Base-by-base conservation (phyloP, 2,113 vertebrate species). In the Paramisgurnus dabryanus region DNA sequence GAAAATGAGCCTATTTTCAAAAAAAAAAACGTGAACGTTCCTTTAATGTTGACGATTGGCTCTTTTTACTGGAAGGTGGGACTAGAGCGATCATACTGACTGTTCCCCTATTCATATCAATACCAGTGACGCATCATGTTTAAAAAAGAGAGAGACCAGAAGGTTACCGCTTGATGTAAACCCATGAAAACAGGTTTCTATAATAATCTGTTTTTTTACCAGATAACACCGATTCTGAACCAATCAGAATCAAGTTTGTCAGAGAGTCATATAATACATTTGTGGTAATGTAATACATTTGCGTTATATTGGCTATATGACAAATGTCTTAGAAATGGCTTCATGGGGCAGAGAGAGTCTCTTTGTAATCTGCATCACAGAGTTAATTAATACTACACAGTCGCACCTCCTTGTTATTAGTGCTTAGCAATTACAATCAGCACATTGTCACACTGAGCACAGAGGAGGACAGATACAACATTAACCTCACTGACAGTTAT, bases 351-450 rank as follows among this genome's bases (percentile, higher is more conserved):
- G 8, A 63, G 50, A 73, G 63, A 39, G 49, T 34, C 58, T 49
- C 74, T 75, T 73, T 83, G 67, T 80, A 80, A 80, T 83, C 78
- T 84, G 61, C 55, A 81, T 81, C 74, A 13, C 9, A 74, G 67
- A 70, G 79, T 70, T 81, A 84, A 84, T 84, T 81, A 84, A 70
- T 68, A 50, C 69, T 80, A 79, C 45, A 12, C 69, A 73, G 49
- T 40, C 61, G 79, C 79, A 84, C 83, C 70, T 84, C 80, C 83
- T 81, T 66, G 13, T 84, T 84, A 82, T 84, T 84, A 81, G 69
- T 79, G 80, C 83, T 84, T 76, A 60, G 83, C 83, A 84, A 81
- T 84, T 84, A 81, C 75, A 84, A 84, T 84, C 83, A 84, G 83
- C 41, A 67, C 69, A 79, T 82, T 84, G 68, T 84, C 75, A 84